phyloP scores from a whole-genome alignment of 2,888 invertebrate genomes.

The Plemyria rubiginata region DNA sequence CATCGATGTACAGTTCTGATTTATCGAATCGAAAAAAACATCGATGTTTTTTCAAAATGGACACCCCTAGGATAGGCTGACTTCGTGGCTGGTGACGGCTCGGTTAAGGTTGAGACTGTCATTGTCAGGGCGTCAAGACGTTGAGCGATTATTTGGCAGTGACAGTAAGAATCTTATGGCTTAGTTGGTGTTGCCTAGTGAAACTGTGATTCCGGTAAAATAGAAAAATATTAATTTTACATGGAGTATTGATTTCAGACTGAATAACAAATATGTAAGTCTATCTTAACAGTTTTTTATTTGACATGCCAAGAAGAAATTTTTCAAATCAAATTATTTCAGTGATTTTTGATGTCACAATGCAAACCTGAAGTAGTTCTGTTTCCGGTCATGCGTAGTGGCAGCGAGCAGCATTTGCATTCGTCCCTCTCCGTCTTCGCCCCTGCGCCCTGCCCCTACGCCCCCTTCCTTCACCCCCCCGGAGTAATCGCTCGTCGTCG shows the following conservation, averaged over 20 bases:
- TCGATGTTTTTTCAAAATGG: too few species aligned
- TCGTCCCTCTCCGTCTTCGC: constrained; percentile 60
- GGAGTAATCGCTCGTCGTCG: constrained; percentile 69
- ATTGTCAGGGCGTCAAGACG: background rate
- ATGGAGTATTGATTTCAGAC: background rate
- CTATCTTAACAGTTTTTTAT: background rate
- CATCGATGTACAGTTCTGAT: too few species aligned
- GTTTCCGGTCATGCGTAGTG: constrained; percentile 83
- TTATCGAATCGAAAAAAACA: too few species aligned
- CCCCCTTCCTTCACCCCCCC: constrained; percentile 59
- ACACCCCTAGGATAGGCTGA: too few species aligned
- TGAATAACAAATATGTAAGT: background rate
- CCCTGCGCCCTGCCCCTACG: background rate
- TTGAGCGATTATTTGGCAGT: background rate
- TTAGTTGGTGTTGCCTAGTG: background rate
- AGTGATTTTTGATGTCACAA: constrained; percentile 1
- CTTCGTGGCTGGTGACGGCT: too few species aligned
- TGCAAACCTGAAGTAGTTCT: constrained; percentile 57
- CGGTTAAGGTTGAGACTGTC: background rate
- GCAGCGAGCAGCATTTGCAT: constrained; percentile 65
- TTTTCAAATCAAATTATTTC: background rate
- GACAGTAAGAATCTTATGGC: background rate
- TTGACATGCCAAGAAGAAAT: background rate
- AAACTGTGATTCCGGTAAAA: background rate
- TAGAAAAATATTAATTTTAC: background rate